Evolutionary conservation across 92 coral and sea anemone species (phyloP).

Genomic region (Montipora capitata): DNA sequence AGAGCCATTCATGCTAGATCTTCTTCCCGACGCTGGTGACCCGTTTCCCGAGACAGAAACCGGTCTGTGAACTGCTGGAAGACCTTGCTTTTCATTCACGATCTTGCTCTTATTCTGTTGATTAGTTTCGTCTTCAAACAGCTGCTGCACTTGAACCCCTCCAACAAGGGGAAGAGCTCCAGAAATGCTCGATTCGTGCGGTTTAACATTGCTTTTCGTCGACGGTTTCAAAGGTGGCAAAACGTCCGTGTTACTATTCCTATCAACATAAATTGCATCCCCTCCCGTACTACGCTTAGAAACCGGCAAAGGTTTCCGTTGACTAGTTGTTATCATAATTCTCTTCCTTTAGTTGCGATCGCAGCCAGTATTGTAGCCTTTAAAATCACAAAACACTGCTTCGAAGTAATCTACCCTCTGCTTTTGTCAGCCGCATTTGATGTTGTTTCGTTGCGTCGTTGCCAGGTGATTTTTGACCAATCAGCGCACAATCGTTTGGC

Average conservation of each 20-base stretch:
- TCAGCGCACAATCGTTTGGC: constrained; percentile 86
- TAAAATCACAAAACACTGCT: constrained; percentile 46
- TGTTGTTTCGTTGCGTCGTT: constrained; percentile 95
- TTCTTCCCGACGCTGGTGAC: constrained; percentile 86
- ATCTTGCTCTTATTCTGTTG: constrained; percentile 89
- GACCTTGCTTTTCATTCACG: constrained; percentile 86
- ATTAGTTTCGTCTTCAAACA: constrained; percentile 98
- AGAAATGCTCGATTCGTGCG: constrained; percentile 81
- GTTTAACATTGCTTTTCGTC: constrained; percentile 90
- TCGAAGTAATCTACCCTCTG: constrained; percentile 71
- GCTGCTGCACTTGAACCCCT: constrained; percentile 99
- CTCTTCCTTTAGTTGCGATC: constrained; percentile 23
- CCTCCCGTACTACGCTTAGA: constrained; percentile 90
- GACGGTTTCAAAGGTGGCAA: constrained; percentile 97
- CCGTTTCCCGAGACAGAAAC: constrained; percentile 86
- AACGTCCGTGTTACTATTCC: constrained; percentile 91
- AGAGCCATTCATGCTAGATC: constrained; percentile 86
- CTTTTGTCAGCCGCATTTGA: constrained; percentile 98
- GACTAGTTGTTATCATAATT: constrained; percentile 88
- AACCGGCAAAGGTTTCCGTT: constrained; percentile 94
- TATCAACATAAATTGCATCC: constrained; percentile 91
- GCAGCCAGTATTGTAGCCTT: constrained; percentile 35
- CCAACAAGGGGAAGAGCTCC: constrained; percentile 94
- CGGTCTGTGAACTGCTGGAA: constrained; percentile 90
- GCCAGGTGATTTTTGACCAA: constrained; percentile 96